Base-by-base conservation (phyloP, 2,797 vertebrate species). In the Vultur gryphus region DNA sequence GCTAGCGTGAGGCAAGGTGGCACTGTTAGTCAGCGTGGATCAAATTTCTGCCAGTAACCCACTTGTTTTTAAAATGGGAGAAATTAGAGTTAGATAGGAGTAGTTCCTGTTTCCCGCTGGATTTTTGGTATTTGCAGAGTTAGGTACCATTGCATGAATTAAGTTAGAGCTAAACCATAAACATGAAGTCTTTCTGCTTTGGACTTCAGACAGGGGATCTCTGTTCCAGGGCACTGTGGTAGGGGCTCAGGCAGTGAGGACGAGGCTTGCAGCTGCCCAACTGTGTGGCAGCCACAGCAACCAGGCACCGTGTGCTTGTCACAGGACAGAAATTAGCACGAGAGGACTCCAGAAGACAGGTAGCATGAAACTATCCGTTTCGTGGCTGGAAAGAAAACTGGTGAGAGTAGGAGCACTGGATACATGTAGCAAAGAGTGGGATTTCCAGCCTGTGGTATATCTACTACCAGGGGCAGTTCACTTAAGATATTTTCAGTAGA, bases 241-340 rank as follows among this genome's bases (percentile, higher is more conserved):
- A 16, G 13, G 31, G 39, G 39, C 41, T 52, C 31, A 18, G 35
- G 8, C 48, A n/a, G 11, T 2, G 67, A 59, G 61, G 57, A 67
- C 0, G 0, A 65, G 73, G 39, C 2, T 29, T 21, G 31, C 2
- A 6, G 28, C 44, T 85, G 43, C 39, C 48, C 62, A 29, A 0
- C 23, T 9, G 24, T 16, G 41, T 16, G 26, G 26, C 44, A 28
- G 10, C 23, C 15, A 11, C 77, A 69, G 44, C 59, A 55, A 6
- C 25, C 65, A n/a, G 57, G 46, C 7, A 23, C 44, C 10, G 16
- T 4, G 35, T 33, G 16, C 58, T 58, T 75, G 51, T 31, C 61
- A 35, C 39, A n/a, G 66, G 25, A 20, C 61, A 55, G 43, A 24
- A 25, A 7, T 10, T 6, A 48, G 8, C n/a, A 28, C 1, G 1